Evolutionary conservation across 1,140 invertebrate genomes (phyloP).

Genomic region (Bombus balteatus): DNA sequence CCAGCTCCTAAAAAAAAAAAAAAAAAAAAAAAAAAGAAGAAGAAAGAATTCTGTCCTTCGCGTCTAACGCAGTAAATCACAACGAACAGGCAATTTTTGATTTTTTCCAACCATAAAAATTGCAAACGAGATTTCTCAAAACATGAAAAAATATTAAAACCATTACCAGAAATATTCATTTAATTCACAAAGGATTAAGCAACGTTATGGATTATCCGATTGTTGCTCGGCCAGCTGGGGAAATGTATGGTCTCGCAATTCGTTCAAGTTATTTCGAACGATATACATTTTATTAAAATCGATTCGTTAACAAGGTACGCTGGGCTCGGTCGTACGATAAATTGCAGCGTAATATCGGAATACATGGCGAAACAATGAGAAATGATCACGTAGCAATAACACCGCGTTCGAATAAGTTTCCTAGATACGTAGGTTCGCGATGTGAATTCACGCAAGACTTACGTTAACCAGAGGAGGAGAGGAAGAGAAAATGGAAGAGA

Average conservation of each 20-base stretch:
- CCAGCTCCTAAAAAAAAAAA: neutral
- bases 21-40: too few relatives aligned
- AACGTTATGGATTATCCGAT: neutral
- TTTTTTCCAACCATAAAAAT: neutral
- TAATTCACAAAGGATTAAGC: slow-evolving; percentile 8
- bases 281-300: slow-evolving; percentile 40
- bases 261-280: slow-evolving; percentile 27
- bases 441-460: slow-evolving; percentile 51
- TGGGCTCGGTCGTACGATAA: slow-evolving; percentile 12
- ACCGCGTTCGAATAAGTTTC: slow-evolving; percentile 38
- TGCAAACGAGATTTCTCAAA: neutral
- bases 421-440: slow-evolving; percentile 1
- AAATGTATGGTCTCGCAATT: slow-evolving; percentile 2
- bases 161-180: neutral
- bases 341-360: slow-evolving; percentile 44
- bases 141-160: neutral
- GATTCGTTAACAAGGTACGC: slow-evolving; percentile 21
- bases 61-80: neutral
- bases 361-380: slow-evolving; percentile 43
- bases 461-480: neutral
- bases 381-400: slow-evolving; percentile 44
- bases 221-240: neutral
- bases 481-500: neutral
- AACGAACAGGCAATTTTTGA: too few relatives aligned
- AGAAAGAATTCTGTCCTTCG: too few relatives aligned